Percentiles rank a stretch among this genome's conserved stretches.
Evolutionary conservation across 2,113 vertebrate species (phyloP).

Genomic region (Ochotona princeps): DNA sequence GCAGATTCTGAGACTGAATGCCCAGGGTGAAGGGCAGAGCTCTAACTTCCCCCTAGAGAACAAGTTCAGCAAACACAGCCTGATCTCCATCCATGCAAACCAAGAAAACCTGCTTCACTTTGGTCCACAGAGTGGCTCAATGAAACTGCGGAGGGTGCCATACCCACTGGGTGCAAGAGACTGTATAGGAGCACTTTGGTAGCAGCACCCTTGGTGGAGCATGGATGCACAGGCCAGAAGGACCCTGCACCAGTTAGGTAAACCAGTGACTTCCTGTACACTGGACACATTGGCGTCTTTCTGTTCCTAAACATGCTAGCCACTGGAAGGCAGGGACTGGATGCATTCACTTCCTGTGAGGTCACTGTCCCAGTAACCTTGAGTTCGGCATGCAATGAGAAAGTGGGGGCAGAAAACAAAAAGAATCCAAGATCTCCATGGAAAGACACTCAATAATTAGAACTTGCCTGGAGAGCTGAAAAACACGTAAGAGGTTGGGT

Average conservation of each 20-base stretch:
- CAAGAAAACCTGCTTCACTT: not conserved
- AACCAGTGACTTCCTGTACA: not conserved
- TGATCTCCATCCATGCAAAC: not conserved
- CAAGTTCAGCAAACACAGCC: not conserved
- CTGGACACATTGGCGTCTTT: not conserved
- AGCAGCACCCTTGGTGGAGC: not conserved
- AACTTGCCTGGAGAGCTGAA: not conserved
- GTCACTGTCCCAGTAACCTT: not conserved
- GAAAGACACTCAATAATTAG: not conserved
- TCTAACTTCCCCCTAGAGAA: not conserved
- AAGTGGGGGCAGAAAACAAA: not conserved
- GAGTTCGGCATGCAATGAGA: not conserved
- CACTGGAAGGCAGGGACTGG: not conserved
- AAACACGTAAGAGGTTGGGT: not conserved
- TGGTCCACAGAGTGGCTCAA: not conserved
- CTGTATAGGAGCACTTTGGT: too few relatives aligned
- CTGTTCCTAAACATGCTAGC: not conserved
- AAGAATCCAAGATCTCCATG: not conserved
- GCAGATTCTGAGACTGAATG: not conserved
- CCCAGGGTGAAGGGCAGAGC: not conserved
- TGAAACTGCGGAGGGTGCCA: not conserved
- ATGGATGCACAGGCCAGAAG: not conserved
- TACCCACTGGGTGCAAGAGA: not conserved
- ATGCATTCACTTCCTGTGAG: not conserved
- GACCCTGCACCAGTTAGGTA: too few relatives aligned